Conservation (phyloP, 2,888 invertebrate species). For the Dasypolia templi region DNA sequence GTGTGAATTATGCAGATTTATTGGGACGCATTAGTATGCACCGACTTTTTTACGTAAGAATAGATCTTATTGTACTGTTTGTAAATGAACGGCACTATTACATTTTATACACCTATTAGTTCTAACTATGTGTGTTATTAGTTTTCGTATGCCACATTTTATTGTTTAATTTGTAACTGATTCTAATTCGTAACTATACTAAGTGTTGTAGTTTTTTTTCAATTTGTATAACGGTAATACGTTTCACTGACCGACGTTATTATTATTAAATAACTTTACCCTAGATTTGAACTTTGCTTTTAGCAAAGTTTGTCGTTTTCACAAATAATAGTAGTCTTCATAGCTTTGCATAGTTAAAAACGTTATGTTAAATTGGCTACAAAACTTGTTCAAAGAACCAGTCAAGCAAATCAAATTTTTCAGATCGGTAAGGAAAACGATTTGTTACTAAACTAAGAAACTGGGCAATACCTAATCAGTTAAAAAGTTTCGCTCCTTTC, state of each 20-base stretch:
- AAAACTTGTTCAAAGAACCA: conserved; percentile 15
- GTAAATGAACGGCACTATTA: conserved; percentile 47
- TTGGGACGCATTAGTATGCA: conserved; percentile 53
- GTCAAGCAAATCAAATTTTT: conserved; percentile 24
- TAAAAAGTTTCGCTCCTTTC: conserved; percentile 25
- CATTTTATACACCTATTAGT: conserved; percentile 35
- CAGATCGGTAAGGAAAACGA: conserved; percentile 22
- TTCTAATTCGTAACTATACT: neutral
- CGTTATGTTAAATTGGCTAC: neutral
- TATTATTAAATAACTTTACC: conserved; percentile 35
- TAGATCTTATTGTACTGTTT: conserved; percentile 58
- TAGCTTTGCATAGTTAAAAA: neutral
- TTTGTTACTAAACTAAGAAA: conserved; percentile 43
- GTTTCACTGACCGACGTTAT: conserved; percentile 19
- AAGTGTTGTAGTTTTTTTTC: conserved; percentile 15
- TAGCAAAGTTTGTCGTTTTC: neutral
- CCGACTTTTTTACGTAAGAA: conserved; percentile 50
- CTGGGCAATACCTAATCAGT: conserved; percentile 41
- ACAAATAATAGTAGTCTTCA: neutral
- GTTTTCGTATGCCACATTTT: conserved; percentile 45
- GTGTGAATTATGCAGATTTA: conserved; percentile 60
- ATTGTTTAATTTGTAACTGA: no score
- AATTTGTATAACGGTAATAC: conserved; percentile 22
- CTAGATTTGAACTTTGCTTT: neutral
- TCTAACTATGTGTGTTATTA: conserved; percentile 47